These are phyloP conservation scores for Smutsia gigantea DNA, from an alignment of 2,797 vertebrate genomes.

Conservation along the genomic window DNA sequence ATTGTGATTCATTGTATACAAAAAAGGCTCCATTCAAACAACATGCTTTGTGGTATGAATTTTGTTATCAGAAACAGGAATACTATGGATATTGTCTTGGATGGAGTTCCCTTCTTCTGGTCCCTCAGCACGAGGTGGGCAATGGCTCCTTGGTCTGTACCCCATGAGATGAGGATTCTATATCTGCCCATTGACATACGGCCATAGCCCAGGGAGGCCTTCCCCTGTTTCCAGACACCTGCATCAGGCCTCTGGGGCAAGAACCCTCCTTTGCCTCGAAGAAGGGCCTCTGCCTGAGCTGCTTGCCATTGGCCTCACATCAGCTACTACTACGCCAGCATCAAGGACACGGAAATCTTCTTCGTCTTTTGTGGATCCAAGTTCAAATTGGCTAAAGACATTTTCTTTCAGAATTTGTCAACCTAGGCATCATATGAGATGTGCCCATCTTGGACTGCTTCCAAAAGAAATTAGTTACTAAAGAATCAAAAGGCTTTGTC, in stretches of 20 bases:
- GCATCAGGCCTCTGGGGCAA: neutral
- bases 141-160: neutral
- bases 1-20: neutral
- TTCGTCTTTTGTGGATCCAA: neutral
- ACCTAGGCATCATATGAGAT: neutral
- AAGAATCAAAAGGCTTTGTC: constrained; percentile 30
- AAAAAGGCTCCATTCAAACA: neutral
- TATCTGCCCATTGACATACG: neutral
- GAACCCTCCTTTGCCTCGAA: neutral
- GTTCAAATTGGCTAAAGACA: neutral
- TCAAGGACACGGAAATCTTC: neutral
- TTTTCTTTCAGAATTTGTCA: neutral
- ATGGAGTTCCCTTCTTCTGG: neutral
- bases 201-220: neutral
- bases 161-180: neutral
- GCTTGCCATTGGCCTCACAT: neutral
- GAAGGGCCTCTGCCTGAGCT: neutral
- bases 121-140: neutral
- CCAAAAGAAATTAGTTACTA: constrained; percentile 27
- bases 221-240: neutral
- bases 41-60: neutral
- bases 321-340: neutral
- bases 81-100: neutral
- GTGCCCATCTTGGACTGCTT: neutral
- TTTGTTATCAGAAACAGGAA: neutral